These are phyloP conservation scores for Myrmecophaga tridactyla DNA, from an alignment of 2,113 vertebrate genomes.

Conservation along the genomic window DNA sequence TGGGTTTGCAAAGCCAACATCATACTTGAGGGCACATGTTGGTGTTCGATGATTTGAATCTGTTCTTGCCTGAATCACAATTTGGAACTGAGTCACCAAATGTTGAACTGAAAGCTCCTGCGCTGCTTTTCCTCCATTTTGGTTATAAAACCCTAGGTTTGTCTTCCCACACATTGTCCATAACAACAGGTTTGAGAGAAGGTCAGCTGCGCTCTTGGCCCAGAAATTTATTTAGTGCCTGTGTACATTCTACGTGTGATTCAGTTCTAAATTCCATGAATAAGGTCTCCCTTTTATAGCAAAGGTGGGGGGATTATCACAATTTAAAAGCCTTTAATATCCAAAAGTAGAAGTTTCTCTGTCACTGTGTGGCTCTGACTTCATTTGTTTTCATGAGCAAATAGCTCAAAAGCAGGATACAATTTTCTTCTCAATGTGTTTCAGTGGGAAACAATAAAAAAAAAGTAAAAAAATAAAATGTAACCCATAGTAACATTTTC, in stretches of 20 bases:
- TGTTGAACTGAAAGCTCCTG: not conserved
- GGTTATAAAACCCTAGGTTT: not conserved
- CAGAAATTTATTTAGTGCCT: slow-evolving; percentile 49
- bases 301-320: not conserved
- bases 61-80: slow-evolving; percentile 12
- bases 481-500: slow-evolving; percentile 30
- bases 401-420: not conserved
- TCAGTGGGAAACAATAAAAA: slow-evolving; percentile 43
- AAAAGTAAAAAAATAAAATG: too few species aligned
- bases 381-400: slow-evolving; percentile 46
- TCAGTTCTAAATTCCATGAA: slow-evolving; percentile 28
- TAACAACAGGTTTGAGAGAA: slow-evolving; percentile 15
- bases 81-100: not conserved
- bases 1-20: not conserved
- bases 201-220: not conserved
- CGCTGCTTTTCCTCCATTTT: not conserved
- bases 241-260: slow-evolving; percentile 57
- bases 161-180: not conserved
- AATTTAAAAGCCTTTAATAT: slow-evolving; percentile 44
- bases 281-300: slow-evolving; percentile 58
- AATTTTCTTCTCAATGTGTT: not conserved
- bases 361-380: not conserved
- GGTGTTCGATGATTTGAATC: not conserved
- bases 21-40: not conserved
- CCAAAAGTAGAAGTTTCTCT: slow-evolving; percentile 23